Evolutionary conservation across 2,797 vertebrate species (phyloP), one percentile per base, ranked within the genome.

Genomic region (Malacoraja senta): DNA sequence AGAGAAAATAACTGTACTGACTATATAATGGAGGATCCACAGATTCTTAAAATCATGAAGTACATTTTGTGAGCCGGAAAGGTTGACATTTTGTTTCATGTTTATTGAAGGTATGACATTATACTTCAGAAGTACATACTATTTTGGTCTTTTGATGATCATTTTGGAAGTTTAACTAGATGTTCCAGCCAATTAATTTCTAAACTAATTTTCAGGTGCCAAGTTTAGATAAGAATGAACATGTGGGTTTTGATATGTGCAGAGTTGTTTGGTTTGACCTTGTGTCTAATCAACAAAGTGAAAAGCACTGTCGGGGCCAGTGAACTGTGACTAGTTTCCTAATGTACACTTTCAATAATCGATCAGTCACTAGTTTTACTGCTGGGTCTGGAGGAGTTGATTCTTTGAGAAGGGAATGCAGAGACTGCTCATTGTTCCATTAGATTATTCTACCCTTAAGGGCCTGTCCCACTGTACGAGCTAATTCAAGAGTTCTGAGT

Each of bases 281-380:
- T 72, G 35, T 38, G 4, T 91, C 21, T 91, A 26, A 91, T 91
- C 88, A 44, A 35, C 35, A 71, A 29, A 91, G 24, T 63, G 32
- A 38, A 38, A 2, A 91, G 35, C 15, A 38, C 21, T 1, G 29
- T 72, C 29, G 68, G 12, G 35, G 9, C 19, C 1, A 91, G 15
- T 44, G 88, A 91, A 38, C 8, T 91, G 10, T 91, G 88, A 72
- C 88, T 44, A 24, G 21, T 90, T 88, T 88, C 29, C 58, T 38
- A 90, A 71, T 71, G 58, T 63, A 58, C 53, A 91, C 19, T 91
- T 35, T 44, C 68, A 38, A 12, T 19, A 44, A 29, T 72, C 21
- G 71, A 3, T 91, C 3, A 29, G 15, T 91, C 32, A 13, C 68
- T 44, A 72, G 24, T 8, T 35, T 91, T 91, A 38, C 19, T 91